Evolutionary conservation across 2,113 vertebrate genomes (phyloP).

Genomic region (cat (Felis catus)): DNA sequence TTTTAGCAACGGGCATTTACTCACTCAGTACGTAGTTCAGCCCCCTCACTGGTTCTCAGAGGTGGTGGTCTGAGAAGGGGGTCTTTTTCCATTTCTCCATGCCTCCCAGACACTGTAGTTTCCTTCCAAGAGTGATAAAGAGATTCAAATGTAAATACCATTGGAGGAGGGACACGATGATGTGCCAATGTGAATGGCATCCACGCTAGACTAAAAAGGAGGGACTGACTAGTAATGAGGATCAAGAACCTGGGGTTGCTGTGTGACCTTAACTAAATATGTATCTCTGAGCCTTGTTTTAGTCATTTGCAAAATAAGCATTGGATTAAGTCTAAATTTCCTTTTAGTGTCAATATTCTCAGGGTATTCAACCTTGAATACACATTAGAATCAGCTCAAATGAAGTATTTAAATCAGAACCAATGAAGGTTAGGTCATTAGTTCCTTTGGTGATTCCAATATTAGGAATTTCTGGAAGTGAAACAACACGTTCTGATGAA

Average conservation of each 20-base stretch:
- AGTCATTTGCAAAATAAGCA: neutral
- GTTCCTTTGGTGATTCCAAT: neutral
- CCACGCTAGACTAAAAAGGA: neutral
- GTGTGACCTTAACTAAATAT: neutral
- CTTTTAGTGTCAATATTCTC: neutral
- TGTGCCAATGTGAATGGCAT: neutral
- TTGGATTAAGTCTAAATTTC: neutral
- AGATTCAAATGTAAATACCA: neutral
- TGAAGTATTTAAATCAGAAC: slow-evolving; percentile 27
- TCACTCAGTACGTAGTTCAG: neutral
- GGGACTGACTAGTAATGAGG: neutral
- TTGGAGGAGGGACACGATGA: neutral
- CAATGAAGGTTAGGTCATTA: neutral
- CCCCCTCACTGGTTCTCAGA: neutral
- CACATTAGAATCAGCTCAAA: neutral
- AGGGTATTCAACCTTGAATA: neutral
- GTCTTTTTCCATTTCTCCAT: neutral
- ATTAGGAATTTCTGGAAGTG: neutral
- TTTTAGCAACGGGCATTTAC: neutral
- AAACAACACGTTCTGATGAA: neutral
- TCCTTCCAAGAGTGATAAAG: neutral
- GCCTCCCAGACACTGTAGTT: accelerated
- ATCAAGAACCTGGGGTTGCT: neutral
- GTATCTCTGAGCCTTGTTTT: neutral
- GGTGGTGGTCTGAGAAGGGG: neutral